A percentile compares a stretch with the other conserved stretches of the same genome.
These are phyloP conservation scores for Selenia dentaria DNA, from an alignment of 2,888 invertebrate species.

Conservation along the genomic window DNA sequence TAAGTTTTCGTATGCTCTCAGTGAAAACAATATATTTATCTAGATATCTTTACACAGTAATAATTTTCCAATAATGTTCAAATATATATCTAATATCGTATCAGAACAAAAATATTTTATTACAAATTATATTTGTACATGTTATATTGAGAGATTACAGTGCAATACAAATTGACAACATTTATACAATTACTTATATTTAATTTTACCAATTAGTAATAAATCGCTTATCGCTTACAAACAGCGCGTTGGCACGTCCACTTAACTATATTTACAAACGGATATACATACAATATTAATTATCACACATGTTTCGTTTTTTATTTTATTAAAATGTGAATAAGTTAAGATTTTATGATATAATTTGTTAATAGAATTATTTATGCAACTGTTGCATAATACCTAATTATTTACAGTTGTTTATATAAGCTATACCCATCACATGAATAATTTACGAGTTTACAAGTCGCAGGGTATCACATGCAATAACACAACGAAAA, in stretches of 20 bases:
- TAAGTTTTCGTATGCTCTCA: conserved; percentile 32
- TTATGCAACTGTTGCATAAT: too few species aligned
- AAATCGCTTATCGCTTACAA: conserved; percentile 34
- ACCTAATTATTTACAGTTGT: too few species aligned
- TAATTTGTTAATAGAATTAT: too few species aligned
- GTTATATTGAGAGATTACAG: conserved; percentile 30
- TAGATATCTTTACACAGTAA: neutral
- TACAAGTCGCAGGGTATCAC: too few species aligned
- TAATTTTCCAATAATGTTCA: neutral
- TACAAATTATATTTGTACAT: neutral
- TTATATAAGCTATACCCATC: too few species aligned
- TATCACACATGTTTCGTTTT: conserved; percentile 29
- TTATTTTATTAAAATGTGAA: too few species aligned
- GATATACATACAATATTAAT: conserved; percentile 28
- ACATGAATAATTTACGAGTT: too few species aligned
- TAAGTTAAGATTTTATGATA: too few species aligned
- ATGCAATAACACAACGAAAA: too few species aligned
- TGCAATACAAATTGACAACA: conserved; percentile 50
- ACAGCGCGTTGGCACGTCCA: conserved; percentile 60
- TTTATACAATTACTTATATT: conserved; percentile 41
- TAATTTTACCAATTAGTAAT: conserved; percentile 29
- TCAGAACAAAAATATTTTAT: conserved; percentile 20
- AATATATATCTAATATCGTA: neutral
- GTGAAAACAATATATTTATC: conserved; percentile 20
- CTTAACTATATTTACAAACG: conserved; percentile 32